Conservation (phyloP, 2,113 vertebrate genomes). For the Antechinus flavipes region DNA sequence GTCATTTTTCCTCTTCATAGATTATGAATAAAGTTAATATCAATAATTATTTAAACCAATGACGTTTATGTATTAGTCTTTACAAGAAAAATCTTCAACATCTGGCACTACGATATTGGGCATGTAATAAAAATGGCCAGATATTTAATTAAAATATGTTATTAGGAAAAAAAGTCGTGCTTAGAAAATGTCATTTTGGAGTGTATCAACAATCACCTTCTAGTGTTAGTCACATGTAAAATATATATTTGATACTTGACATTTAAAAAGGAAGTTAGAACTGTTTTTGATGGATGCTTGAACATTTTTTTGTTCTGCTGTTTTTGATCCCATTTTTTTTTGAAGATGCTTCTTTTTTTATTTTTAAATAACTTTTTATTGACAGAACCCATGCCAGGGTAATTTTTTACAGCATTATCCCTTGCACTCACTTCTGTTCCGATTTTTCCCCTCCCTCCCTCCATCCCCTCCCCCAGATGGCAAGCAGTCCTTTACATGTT, state of each 20-base stretch:
- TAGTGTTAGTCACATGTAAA: constrained; percentile 83
- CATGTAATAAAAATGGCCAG: constrained; percentile 80
- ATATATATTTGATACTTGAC: constrained; percentile 83
- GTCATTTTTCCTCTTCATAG: constrained; percentile 53
- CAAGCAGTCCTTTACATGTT: no score
- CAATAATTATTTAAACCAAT: constrained; percentile 74
- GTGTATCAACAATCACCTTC: constrained; percentile 80
- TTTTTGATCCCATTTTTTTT: constrained; percentile 60
- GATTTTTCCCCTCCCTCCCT: no score
- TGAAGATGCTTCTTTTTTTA: no score
- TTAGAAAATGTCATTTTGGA: constrained; percentile 85
- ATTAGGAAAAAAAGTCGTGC: constrained; percentile 86
- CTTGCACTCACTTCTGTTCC: no score
- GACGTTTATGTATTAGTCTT: constrained; percentile 80
- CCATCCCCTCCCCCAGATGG: no score
- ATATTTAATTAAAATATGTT: constrained; percentile 88
- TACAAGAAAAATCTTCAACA: constrained; percentile 72
- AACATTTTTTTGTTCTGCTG: constrained; percentile 75
- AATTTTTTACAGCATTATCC: no score
- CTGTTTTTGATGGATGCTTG: constrained; percentile 75
- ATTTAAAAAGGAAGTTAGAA: constrained; percentile 84
- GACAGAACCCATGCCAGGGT: no score
- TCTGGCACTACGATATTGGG: constrained; percentile 70
- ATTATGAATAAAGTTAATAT: constrained; percentile 69
- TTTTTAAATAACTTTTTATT: no score